These are phyloP conservation scores for Pararge aegeria DNA, from an alignment of 1,140 invertebrate species.

Conservation along the genomic window DNA sequence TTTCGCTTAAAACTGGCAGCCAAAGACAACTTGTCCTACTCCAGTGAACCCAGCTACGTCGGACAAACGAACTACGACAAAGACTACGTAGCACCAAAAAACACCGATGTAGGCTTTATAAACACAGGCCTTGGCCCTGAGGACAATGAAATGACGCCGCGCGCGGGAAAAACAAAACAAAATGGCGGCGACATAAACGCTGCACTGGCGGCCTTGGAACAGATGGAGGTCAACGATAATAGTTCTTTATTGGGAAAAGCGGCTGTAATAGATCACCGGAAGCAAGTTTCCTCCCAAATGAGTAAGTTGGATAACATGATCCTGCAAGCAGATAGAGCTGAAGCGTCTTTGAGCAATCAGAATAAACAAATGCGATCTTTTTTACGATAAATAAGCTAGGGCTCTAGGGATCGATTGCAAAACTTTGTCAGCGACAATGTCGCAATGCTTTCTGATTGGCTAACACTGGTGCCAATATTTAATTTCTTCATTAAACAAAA, in stretches of 20 bases:
- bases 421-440: too few species aligned
- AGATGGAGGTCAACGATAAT: slow-evolving; percentile 61
- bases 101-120: slow-evolving; percentile 50
- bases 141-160: slow-evolving; percentile 60
- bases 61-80: slow-evolving; percentile 68
- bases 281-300: slow-evolving; percentile 82
- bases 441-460: too few species aligned
- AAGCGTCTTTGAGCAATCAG: slow-evolving; percentile 84
- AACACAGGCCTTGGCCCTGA: slow-evolving; percentile 61
- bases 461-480: too few species aligned
- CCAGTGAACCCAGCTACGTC: slow-evolving; percentile 69
- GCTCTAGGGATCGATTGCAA: too few species aligned
- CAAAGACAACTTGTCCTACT: slow-evolving; percentile 72
- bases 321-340: slow-evolving; percentile 84
- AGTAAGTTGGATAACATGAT: slow-evolving; percentile 83
- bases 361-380: slow-evolving; percentile 86
- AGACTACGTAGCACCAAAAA: slow-evolving; percentile 51
- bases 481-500: too few species aligned
- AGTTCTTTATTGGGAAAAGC: slow-evolving; percentile 44
- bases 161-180: slow-evolving; percentile 45
- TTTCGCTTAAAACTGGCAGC: slow-evolving; percentile 80
- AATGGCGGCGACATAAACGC: slow-evolving; percentile 63
- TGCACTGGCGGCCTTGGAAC: slow-evolving; percentile 72
- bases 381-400: slow-evolving; percentile 75
- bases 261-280: slow-evolving; percentile 74